Evolutionary conservation across 35 echinoderm and acorn worm species (phyloP).

Genomic region (Chiridota heheva): DNA sequence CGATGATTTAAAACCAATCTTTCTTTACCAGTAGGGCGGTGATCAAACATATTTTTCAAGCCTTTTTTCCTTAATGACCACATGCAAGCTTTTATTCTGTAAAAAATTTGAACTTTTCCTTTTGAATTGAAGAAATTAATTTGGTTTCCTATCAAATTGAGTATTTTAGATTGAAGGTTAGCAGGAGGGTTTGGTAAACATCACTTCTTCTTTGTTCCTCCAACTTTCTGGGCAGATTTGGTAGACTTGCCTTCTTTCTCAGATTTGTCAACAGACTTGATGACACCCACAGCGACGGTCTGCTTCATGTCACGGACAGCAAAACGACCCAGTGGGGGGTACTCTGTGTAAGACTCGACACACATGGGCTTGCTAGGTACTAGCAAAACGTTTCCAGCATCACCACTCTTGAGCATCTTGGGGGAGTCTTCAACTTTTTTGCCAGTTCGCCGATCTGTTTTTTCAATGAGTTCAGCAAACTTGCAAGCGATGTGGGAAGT

Average conservation of each 20-base stretch:
- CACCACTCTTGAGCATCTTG: slow-evolving; percentile 41
- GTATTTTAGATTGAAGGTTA: not conserved
- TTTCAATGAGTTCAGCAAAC: slow-evolving; percentile 37
- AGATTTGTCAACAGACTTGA: slow-evolving; percentile 41
- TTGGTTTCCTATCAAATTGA: not conserved
- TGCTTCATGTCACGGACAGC: slow-evolving; percentile 67
- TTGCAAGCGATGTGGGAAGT: slow-evolving; percentile 62
- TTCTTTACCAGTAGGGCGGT: too few relatives aligned
- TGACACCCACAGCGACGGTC: slow-evolving; percentile 55
- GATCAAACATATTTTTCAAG: too few relatives aligned
- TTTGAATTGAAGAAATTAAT: too few relatives aligned
- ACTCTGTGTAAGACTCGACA: slow-evolving; percentile 33
- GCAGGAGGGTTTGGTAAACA: not conserved
- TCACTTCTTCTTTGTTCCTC: slow-evolving; percentile 20
- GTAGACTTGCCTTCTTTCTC: slow-evolving; percentile 11
- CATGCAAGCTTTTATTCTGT: too few relatives aligned
- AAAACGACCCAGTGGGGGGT: slow-evolving; percentile 51
- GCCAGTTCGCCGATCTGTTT: slow-evolving; percentile 44
- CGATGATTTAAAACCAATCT: too few relatives aligned
- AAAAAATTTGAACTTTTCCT: too few relatives aligned
- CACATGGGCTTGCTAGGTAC: slow-evolving; percentile 43
- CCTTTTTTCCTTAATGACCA: too few relatives aligned
- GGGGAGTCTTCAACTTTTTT: slow-evolving; percentile 52
- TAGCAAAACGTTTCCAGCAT: slow-evolving; percentile 31
- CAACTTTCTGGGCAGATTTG: slow-evolving; percentile 43